Evolutionary conservation across 1,140 invertebrate genomes (phyloP).

Genomic region (Macrocentrus cingulum): DNA sequence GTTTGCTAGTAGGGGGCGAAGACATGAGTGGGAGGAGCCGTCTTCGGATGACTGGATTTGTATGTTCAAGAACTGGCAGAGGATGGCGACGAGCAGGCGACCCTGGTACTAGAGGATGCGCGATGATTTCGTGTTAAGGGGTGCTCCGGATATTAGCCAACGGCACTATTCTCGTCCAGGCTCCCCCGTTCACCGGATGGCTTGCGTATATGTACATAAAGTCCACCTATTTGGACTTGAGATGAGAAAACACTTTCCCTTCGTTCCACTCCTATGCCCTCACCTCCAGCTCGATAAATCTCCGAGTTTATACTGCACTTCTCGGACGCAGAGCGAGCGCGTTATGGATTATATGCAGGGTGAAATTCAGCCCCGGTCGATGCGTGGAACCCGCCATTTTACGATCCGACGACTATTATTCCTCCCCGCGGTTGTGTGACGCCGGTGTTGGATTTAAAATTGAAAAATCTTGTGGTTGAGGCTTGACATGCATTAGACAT

Average conservation of each 20-base stretch:
- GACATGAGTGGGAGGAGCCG: constrained; percentile 25
- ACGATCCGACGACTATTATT: constrained; percentile 16
- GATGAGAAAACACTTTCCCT: neutral
- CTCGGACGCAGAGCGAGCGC: constrained; percentile 13
- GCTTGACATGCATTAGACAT: constrained; percentile 2
- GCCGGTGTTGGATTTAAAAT: too few relatives aligned
- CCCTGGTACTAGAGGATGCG: constrained; percentile 17
- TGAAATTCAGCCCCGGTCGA: neutral
- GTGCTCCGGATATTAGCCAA: constrained; percentile 30
- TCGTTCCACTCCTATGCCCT: constrained; percentile 4
- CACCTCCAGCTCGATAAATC: constrained; percentile 27
- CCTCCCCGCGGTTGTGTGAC: too few relatives aligned
- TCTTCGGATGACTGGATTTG: constrained; percentile 36
- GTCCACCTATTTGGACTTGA: neutral
- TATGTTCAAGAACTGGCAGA: constrained; percentile 35
- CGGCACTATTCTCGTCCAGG: constrained; percentile 19
- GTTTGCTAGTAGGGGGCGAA: constrained; percentile 19
- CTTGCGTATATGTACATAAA: neutral
- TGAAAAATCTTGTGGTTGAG: constrained; percentile 1
- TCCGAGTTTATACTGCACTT: constrained; percentile 24
- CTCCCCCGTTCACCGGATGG: constrained; percentile 4
- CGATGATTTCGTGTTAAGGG: constrained; percentile 19
- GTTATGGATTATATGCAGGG: constrained; percentile 10
- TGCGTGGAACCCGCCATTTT: neutral
- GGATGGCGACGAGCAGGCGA: constrained; percentile 35